A percentile compares a stretch with the other conserved stretches of the same genome.
These are phyloP conservation scores for Sebastes kiyomatsui DNA, from an alignment of 2,797 vertebrate genomes.

Conservation along the genomic window DNA sequence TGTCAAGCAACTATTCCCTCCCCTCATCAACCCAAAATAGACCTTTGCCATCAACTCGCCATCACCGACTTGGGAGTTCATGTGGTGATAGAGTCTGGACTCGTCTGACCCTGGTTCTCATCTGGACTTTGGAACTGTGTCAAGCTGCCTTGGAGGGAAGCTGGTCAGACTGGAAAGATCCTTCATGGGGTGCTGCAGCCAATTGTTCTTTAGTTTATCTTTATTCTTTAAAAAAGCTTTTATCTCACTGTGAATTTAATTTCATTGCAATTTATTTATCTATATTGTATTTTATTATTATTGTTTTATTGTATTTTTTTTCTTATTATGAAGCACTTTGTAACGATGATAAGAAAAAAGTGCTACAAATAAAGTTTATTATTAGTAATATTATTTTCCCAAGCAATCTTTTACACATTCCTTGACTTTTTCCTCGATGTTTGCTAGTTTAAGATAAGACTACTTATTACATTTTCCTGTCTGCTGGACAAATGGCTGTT, in stretches of 20 bases:
- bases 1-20: conserved; percentile 48
- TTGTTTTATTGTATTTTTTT: no score
- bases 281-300: neutral
- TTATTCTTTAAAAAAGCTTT: neutral
- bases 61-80: conserved; percentile 14
- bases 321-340: no score
- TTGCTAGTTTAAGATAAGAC: conserved; percentile 37
- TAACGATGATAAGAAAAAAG: no score
- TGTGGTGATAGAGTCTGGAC: conserved; percentile 47
- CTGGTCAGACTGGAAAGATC: conserved; percentile 12
- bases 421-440: conserved; percentile 13
- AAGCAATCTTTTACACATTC: conserved; percentile 44
- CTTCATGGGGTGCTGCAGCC: conserved; percentile 13
- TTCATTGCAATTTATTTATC: no score
- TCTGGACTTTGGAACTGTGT: conserved; percentile 51
- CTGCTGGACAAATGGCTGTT: conserved; percentile 16
- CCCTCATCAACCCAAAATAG: conserved; percentile 43
- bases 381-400: conserved; percentile 17
- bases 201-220: conserved; percentile 33
- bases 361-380: no score
- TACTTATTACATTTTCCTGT: conserved; percentile 13
- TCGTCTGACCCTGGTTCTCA: conserved; percentile 54
- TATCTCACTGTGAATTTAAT: no score
- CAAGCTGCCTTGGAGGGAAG: conserved; percentile 40
- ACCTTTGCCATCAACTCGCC: conserved; percentile 33